Evolutionary conservation across 37 sponge, comb jelly and placozoan genomes (phyloP).

Genomic region (Agelas oroides): DNA sequence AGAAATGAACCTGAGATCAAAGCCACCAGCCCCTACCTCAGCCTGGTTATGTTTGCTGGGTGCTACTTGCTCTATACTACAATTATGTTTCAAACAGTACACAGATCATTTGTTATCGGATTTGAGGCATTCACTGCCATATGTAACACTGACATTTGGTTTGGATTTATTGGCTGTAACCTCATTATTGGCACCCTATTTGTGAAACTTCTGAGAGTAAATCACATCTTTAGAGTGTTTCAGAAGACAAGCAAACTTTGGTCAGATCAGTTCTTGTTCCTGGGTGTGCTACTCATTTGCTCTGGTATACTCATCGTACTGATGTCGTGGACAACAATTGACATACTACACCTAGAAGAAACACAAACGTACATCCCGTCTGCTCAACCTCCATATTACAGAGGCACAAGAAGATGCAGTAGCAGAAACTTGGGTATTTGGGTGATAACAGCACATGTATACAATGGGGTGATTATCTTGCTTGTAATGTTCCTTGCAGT

Average conservation of each 20-base stretch:
- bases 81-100: neutral
- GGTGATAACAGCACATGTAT: neutral
- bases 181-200: conserved; percentile 25
- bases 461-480: neutral
- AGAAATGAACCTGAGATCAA: conserved; percentile 38
- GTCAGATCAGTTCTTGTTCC: conserved; percentile 19
- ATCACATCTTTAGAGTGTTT: conserved; percentile 9
- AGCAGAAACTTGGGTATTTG: neutral
- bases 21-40: conserved; percentile 36
- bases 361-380: neutral
- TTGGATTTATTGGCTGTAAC: conserved; percentile 6
- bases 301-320: neutral
- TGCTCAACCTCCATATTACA: conserved; percentile 17
- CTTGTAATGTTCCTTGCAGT: conserved; percentile 33
- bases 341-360: neutral
- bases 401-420: neutral
- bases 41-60: conserved; percentile 31
- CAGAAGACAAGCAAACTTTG: conserved; percentile 21
- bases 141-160: conserved; percentile 33
- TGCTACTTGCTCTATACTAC: conserved; percentile 21
- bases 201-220: conserved; percentile 16
- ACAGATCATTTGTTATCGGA: neutral
- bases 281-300: conserved; percentile 2
- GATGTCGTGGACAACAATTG: conserved; percentile 13
- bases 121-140: neutral